Evolutionary conservation across 2,888 invertebrate genomes (phyloP), one percentile per base, ranked within the genome.

Genomic region (Chloromyia formosa): DNA sequence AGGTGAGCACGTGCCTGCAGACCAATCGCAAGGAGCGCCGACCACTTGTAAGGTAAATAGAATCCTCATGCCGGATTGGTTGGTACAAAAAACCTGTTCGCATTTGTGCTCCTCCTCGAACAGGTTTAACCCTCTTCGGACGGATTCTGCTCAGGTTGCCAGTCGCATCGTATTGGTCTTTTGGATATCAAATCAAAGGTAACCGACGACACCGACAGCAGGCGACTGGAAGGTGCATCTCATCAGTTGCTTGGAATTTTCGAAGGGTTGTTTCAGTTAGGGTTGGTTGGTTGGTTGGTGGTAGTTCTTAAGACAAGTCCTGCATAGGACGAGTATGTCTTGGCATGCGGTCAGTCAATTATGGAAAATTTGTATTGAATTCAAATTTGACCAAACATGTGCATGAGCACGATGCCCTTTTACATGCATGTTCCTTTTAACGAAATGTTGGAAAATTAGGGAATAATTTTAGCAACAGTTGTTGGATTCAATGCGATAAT

Each of bases 21-120:
- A 68, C 76, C 76, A 76, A 76, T 76, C 12, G 23, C 23, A 66
- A 40, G 56, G 60, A 76, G 68, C 76, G 74, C 73, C 76, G 62
- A 61, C 74, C 73, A 61, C 66, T 35, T n/a, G 18, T 18, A 58
- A 74, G 40, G 74, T 74, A 76, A 74, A 76, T 66, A 74, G 35
- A 73, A 45, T 62, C 61, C 53, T 71, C 3, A 4, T 0, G 23
- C 7, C 1, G 53, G 71, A 71, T 71, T 71, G 71, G 71, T 23
- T 42, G 12, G 12, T 42, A 35, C 66, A 22, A 10, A 12, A 40
- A 27, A 71, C 71, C 71, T 56, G 71, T 58, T 20, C 35, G 14
- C 23, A 12, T 16, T 18, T 40, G 16, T 14, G 35, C 40, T 62
- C 40, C 62, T 62, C 62, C 62, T 62, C 40, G 62, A 40, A 62